Evolutionary conservation across 1,140 invertebrate genomes (phyloP).

Genomic region (Diachasmimorpha longicaudata): DNA sequence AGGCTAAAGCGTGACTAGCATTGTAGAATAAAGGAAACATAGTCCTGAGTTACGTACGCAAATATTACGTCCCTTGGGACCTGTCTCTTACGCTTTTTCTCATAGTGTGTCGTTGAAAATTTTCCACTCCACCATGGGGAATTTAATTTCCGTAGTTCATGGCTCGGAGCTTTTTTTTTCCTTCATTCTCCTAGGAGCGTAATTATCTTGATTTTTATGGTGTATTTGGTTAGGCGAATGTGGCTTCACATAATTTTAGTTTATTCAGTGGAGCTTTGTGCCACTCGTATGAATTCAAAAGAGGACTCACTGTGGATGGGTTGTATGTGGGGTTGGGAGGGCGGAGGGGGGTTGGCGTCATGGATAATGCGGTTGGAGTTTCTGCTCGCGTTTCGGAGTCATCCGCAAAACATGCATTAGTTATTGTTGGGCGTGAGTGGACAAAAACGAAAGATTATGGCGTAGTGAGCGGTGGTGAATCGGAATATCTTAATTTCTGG

Average conservation of each 20-base stretch:
- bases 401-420: constrained; percentile 6
- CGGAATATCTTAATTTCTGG: background rate
- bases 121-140: background rate
- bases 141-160: background rate
- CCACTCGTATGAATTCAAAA: background rate
- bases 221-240: background rate
- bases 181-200: background rate
- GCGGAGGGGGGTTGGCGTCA: background rate
- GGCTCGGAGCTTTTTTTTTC: background rate
- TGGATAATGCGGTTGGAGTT: background rate
- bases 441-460: background rate
- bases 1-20: constrained; percentile 48
- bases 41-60: constrained; percentile 9
- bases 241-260: background rate
- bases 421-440: background rate
- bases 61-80: constrained; percentile 2
- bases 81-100: constrained; percentile 6
- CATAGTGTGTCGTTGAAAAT: background rate
- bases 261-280: background rate
- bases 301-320: background rate
- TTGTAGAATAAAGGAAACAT: constrained; percentile 35
- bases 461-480: background rate
- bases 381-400: background rate
- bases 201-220: background rate
- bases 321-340: background rate